These are phyloP conservation scores for Dendrolimus pini DNA, from an alignment of 2,888 invertebrate species.

Conservation along the genomic window DNA sequence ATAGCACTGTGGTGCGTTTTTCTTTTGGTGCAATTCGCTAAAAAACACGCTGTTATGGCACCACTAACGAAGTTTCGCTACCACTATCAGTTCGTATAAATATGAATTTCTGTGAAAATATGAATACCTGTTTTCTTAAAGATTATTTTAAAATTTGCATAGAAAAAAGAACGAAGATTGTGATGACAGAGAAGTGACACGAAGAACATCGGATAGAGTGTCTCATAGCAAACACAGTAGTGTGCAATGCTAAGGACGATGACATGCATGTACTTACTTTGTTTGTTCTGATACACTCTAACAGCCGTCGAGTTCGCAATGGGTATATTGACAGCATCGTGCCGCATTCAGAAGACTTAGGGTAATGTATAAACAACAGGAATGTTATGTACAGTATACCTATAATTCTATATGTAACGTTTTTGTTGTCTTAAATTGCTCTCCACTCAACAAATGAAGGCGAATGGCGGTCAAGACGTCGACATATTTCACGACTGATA, in stretches of 20 bases:
- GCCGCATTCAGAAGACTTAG: constrained; percentile 35
- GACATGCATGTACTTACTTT: constrained; percentile 76
- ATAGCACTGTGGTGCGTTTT: too few relatives aligned
- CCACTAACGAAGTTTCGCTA: too few relatives aligned
- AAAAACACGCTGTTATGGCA: too few relatives aligned
- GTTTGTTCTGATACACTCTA: constrained; percentile 70
- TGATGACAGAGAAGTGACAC: too few relatives aligned
- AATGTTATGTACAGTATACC: constrained; percentile 76
- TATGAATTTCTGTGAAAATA: too few relatives aligned
- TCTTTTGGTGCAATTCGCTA: too few relatives aligned
- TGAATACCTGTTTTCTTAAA: too few relatives aligned
- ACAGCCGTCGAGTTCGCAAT: constrained; percentile 17
- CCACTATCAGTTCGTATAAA: too few relatives aligned
- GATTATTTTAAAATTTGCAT: too few relatives aligned
- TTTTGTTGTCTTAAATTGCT: constrained; percentile 77
- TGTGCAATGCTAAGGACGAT: constrained; percentile 70
- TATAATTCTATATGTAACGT: constrained; percentile 76
- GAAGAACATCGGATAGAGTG: constrained; percentile 28
- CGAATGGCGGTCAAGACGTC: neutral
- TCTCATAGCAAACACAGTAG: constrained; percentile 75
- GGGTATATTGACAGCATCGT: neutral
- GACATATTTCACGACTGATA: too few relatives aligned
- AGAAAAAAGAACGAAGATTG: too few relatives aligned
- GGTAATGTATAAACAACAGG: constrained; percentile 76
- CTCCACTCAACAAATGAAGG: constrained; percentile 38